Conservation (phyloP, 2,888 invertebrate species). For the Drosophila acutilabella region DNA sequence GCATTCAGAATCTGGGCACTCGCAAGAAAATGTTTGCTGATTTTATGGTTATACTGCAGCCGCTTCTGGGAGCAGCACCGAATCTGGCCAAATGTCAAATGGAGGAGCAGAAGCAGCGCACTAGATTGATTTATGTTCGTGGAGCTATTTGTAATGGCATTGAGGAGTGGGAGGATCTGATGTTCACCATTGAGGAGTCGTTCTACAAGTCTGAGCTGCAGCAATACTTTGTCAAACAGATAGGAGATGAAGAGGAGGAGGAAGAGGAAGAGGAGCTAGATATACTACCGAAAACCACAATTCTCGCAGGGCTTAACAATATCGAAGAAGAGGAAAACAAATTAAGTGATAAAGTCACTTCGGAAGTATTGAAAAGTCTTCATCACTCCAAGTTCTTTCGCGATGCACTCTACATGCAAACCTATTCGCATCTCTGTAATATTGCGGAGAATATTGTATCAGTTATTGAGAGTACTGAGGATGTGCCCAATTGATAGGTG, state of each 20-base stretch:
- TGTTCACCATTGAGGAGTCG: constrained; percentile 62
- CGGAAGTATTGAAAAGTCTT: constrained; percentile 52
- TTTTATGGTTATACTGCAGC: constrained; percentile 27
- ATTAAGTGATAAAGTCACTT: constrained; percentile 32
- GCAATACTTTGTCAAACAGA: constrained; percentile 36
- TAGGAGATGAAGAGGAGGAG: constrained; percentile 34
- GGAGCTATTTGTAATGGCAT: constrained; percentile 72
- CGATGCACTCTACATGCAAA: constrained; percentile 78
- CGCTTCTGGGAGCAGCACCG: constrained; percentile 34
- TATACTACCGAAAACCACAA: background rate
- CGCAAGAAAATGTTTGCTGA: constrained; percentile 49
- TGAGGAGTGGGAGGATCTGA: constrained; percentile 78
- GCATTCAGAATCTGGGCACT: constrained; percentile 26
- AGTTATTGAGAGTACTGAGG: constrained; percentile 76
- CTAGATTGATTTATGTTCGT: constrained; percentile 73
- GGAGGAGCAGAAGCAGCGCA: constrained; percentile 62
- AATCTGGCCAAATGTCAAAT: constrained; percentile 26
- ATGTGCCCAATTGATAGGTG: constrained; percentile 41
- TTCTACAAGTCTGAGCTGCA: constrained; percentile 71
- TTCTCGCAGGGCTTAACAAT: background rate
- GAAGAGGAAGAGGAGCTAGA: constrained; percentile 19
- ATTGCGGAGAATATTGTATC: constrained; percentile 79
- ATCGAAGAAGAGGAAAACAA: background rate
- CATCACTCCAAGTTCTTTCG: constrained; percentile 69
- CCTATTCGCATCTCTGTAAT: constrained; percentile 77